Base-by-base conservation (phyloP, 2,888 invertebrate species). In the Acanthosepion lycidas region DNA sequence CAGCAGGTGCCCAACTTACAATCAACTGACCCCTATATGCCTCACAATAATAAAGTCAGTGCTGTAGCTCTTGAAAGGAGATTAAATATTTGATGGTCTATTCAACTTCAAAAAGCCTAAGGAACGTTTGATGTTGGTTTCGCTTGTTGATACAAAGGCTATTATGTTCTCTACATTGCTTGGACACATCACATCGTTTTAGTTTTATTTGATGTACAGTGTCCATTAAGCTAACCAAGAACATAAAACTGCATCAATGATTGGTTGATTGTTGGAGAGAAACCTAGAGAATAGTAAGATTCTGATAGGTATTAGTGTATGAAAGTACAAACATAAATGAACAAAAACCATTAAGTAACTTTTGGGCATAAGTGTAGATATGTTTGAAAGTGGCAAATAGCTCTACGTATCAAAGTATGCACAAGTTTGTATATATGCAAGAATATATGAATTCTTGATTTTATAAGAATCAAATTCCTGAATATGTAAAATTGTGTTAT, bases 1-100 rank as follows among this genome's bases (percentile, higher is more conserved):
- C n/a, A 78, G 78, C 78, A 78, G 78, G 78, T 78, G 78, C n/a
- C 78, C 78, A 78, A 78, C 78, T 78, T n/a, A n/a, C 78, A 78
- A 78, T 78, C 78, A 78, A n/a, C n/a, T n/a, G n/a, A 78, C 78
- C 15, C 78, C 78, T 78, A 78, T 78, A 78, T 78, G 78, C 78
- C 33, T 78, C 18, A n/a, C 78, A 78, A 78, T 78, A 78, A 78
- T 78, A 78, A 78, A 78, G 78, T 78, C 78, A 78, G 78, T n/a
- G n/a, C 78, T n/a, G 78, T n/a, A 78, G 78, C 78, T 78, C 78
- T 78, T 78, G n/a, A 78, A 78, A 78, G 18, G 78, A 78, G 78
- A 78, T 78, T 78, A 78, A 78, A 78, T 78, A 78, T 78, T 78
- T 78, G 78, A 59, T 59, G 59, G 59, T 59, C 20, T 20, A 78